Evolutionary conservation across 2,888 invertebrate species (phyloP).

Genomic region (Pachycephus smyrnensis): DNA sequence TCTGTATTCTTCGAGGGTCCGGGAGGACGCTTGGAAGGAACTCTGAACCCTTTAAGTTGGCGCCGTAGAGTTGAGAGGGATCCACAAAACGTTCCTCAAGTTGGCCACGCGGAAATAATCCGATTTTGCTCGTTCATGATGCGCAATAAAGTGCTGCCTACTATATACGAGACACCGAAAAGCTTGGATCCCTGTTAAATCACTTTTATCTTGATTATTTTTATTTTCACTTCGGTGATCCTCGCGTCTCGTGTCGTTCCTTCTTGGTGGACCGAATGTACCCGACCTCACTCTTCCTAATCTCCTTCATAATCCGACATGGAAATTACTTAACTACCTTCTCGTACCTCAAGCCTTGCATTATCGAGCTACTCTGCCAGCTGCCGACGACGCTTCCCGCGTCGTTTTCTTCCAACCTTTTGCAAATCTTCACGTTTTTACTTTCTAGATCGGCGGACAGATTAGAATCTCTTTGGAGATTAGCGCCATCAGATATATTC

Average conservation of each 20-base stretch:
- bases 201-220: background rate
- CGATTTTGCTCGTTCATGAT: conserved; percentile 31
- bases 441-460: conserved; percentile 2
- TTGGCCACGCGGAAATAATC: conserved; percentile 26
- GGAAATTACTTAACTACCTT: conserved; percentile 41
- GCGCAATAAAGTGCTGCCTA: background rate
- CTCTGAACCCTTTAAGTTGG: conserved; percentile 17
- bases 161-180: background rate
- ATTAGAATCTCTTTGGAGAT: conserved; percentile 12
- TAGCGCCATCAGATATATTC: background rate
- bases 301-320: conserved; percentile 29
- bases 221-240: conserved; percentile 13
- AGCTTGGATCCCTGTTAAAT: background rate
- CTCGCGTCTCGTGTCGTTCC: conserved; percentile 15
- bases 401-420: background rate
- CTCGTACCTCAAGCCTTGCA: background rate
- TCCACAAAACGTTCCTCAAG: background rate
- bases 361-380: background rate
- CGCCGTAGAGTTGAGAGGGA: background rate
- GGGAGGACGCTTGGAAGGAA: conserved; percentile 7
- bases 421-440: conserved; percentile 6
- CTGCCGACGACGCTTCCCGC: background rate
- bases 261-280: conserved; percentile 5
- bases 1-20: background rate
- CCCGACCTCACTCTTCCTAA: conserved; percentile 5